Percentiles rank a stretch among this genome's conserved stretches.
phyloP scores from a whole-genome alignment of 2,113 vertebrate genomes.

The Arenaria interpres region DNA sequence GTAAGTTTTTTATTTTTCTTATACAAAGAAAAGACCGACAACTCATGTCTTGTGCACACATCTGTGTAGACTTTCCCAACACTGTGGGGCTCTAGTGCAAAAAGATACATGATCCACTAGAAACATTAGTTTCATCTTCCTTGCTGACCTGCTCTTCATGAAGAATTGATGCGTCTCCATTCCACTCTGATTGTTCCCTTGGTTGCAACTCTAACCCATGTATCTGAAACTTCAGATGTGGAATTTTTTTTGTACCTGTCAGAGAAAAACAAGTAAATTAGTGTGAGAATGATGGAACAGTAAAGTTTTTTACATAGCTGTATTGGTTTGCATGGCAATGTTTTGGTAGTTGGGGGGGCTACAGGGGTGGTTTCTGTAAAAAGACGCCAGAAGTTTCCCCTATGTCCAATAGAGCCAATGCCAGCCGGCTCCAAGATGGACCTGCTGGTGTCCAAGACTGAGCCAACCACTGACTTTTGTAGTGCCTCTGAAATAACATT shows the following conservation, averaged over 20 bases:
- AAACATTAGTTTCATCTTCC: neutral
- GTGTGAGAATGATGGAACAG: neutral
- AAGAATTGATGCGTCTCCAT: neutral
- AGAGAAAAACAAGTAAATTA: neutral
- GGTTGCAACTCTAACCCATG: neutral
- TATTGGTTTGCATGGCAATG: neutral
- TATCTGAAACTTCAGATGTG: neutral
- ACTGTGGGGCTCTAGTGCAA: neutral
- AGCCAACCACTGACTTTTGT: accelerated
- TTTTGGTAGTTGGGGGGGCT: neutral
- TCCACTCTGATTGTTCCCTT: neutral
- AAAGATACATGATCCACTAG: neutral
- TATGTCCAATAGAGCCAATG: neutral
- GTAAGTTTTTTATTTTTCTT: neutral
- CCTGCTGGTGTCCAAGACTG: neutral
- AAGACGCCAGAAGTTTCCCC: neutral
- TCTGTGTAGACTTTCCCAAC: neutral
- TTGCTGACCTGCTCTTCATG: neutral
- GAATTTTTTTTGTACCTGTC: neutral
- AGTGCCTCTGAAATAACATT: neutral
- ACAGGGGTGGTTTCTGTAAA: neutral
- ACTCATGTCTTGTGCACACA: accelerated
- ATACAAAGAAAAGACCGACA: neutral
- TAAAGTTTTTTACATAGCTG: neutral
- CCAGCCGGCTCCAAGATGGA: neutral